Base-by-base conservation (phyloP, 1,140 invertebrate species). In the Rhyacophila brunnea region DNA sequence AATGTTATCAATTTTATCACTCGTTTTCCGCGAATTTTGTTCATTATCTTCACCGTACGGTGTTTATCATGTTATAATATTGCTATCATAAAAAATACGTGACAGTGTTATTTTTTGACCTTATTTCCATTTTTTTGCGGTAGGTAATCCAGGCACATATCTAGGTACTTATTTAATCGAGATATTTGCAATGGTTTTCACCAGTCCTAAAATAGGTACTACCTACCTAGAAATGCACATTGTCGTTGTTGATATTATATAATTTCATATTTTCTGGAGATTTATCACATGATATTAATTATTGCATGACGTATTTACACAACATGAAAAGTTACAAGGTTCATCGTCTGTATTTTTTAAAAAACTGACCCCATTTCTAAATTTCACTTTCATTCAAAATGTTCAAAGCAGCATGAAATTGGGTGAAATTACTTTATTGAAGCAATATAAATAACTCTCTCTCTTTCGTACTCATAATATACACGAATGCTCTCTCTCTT, bases 371-470 rank as follows among this genome's bases (percentile, higher is more conserved):
- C 47, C 51, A 17, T 47, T 62, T 17, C 49, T 20, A 19, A 45
- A 64, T 57, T 58, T 64, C 62, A 59, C 62, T 64, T 64, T 64
- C 62, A 43, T 64, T 48, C 45, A 42, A 55, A 23, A 48, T 18
- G 34, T 43, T 11, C 45, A 48, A 23, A 17, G 53, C 53, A 38
- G 53, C 53, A 32, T 20, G 13, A 47, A 40, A 46, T 47, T 59
- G 45, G 40, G 51, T 52, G 58, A 48, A 57, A 42, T 47, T 28
- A 28, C 23, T 40, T 48, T 13, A 18, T 19, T 14, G 23, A 23
- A n/a, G 7, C 44, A 32, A 46, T 14, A 28, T 14, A 13, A 13
- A 11, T 2, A 5, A 5, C 40, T 49, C 28, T 28, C 13, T 48
- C 45, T 57, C 54, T 48, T 43, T 57, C 19, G 40, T 10, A 34